Evolutionary conservation across 30 jellyfish, hydroid and myxozoan species (phyloP).

Genomic region (Hydractinia symbiolongicarpus): DNA sequence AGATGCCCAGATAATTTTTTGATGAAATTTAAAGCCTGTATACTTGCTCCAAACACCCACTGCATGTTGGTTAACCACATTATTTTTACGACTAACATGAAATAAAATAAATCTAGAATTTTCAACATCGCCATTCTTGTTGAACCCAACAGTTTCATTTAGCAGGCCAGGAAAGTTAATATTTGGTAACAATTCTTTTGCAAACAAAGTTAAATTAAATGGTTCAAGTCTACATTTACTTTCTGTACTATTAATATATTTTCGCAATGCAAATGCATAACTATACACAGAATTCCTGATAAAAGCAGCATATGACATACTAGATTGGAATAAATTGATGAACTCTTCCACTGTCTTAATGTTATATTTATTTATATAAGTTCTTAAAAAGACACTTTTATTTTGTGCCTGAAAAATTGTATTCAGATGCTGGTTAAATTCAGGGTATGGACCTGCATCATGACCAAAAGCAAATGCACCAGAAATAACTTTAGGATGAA

Average conservation of each 20-base stretch:
- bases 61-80: no score
- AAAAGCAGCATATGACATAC: no score
- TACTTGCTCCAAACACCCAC: background rate
- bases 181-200: no score
- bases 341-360: background rate
- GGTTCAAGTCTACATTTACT: no score
- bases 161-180: background rate
- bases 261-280: no score
- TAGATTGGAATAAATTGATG: no score
- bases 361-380: background rate
- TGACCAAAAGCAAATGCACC: conserved; percentile 1
- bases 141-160: conserved; percentile 8
- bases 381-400: background rate
- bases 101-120: background rate
- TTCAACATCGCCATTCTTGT: background rate
- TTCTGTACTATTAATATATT: no score
- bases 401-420: background rate
- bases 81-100: background rate
- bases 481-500: background rate
- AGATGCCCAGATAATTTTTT: background rate
- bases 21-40: background rate
- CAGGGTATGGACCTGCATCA: conserved; percentile 4
- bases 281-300: no score
- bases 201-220: no score
- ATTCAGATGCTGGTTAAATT: background rate